Base-by-base conservation (phyloP, 2,888 invertebrate species). In the Camponotus fellah region DNA sequence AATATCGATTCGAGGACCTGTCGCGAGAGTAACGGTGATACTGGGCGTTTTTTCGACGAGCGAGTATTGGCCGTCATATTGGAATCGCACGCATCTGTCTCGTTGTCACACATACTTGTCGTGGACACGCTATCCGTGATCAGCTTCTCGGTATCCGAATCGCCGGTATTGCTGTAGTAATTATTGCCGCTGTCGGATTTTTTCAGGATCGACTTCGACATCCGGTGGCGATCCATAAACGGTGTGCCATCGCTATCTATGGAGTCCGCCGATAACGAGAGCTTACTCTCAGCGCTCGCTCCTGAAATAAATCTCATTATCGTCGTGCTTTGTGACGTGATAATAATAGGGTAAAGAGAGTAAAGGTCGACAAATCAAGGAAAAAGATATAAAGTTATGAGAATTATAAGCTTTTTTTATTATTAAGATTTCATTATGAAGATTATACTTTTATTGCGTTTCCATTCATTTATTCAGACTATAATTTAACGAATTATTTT, bases 131-230 rank as follows among this genome's bases (percentile, higher is more conserved):
- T 96, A 93, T 97, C 97, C 66, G 97, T 96, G 91, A 97, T 96
- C 71, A 97, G 95, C 88, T 97, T 96, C 95, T 97, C 97, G 91
- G 97, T 97, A 95, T 97, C 97, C 82, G 97, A 97, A 95, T 97
- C 97, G 84, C 95, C 94, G 72, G 94, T 92, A 86, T 95, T 95
- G 85, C 91, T 92, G 83, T 93, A 92, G 86, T 94, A 95, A 89
- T 95, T 95, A 87, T 95, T 95, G 90, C 95, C 95, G 92, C 96
- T 95, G 91, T 97, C 97, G 71, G 97, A 97, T 95, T 97, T 97
- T 95, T 97, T 97, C 90, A 97, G 95, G 93, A 97, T 97, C 87
- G 97, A 97, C 94, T 97, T 97, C 83, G 97, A 97, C 90, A 97
- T 96, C 53, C 97, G 95, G 91, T 97, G 96, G 85, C 96, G 96